Conservation (phyloP, 1,140 invertebrate genomes). For the Drosophila watanabei region DNA sequence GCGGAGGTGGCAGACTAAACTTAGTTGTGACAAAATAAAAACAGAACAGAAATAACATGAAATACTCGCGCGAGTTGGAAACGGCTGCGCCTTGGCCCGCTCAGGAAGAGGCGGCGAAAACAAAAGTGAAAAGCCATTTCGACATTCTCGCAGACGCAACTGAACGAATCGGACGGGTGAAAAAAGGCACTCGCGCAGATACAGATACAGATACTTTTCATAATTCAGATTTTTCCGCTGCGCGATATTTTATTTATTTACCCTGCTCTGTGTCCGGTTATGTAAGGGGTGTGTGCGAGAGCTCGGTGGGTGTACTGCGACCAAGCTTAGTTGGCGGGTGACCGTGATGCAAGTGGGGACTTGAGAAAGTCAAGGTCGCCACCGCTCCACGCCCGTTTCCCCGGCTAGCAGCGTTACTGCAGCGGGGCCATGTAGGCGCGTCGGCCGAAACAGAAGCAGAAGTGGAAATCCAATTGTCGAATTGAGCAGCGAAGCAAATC, state of each 20-base stretch:
- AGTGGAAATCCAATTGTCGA: constrained; percentile 48
- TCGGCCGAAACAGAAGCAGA: constrained; percentile 30
- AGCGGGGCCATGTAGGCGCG: constrained; percentile 62
- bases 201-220: constrained; percentile 69
- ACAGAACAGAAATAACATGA: constrained; percentile 52
- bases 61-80: constrained; percentile 44
- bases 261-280: constrained; percentile 56
- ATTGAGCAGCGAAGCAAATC: constrained; percentile 29
- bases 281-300: constrained; percentile 57
- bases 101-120: constrained; percentile 66
- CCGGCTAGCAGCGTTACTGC: constrained; percentile 39
- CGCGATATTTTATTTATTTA: constrained; percentile 76
- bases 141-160: constrained; percentile 71
- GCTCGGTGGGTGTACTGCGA: constrained; percentile 25
- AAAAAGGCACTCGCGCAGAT: constrained; percentile 35
- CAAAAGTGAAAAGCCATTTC: constrained; percentile 62
- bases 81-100: constrained; percentile 57
- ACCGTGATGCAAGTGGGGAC: constrained; percentile 55
- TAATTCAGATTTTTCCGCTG: constrained; percentile 71
- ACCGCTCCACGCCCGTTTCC: constrained; percentile 4
- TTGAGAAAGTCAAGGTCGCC: constrained; percentile 76
- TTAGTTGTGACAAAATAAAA: constrained; percentile 58
- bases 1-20: constrained; percentile 35
- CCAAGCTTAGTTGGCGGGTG: constrained; percentile 22
- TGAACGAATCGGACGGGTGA: constrained; percentile 65